Conservation (phyloP, 1,140 invertebrate species). For the Laupala kohalensis region DNA sequence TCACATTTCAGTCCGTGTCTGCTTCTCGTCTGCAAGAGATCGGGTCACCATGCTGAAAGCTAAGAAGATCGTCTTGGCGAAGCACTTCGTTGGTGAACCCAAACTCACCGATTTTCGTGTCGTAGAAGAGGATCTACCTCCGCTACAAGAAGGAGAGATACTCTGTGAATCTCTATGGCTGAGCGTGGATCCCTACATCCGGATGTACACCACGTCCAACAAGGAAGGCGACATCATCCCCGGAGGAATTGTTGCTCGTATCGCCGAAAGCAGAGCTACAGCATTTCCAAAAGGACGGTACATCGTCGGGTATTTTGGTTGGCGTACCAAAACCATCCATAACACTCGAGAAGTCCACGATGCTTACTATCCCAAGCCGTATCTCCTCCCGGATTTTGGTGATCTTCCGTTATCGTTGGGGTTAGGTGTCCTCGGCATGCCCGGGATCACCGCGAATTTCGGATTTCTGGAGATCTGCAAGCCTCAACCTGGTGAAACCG, state of each 20-base stretch:
- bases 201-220: slow-evolving; percentile 28
- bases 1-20: neutral
- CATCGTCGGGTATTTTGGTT: slow-evolving; percentile 36
- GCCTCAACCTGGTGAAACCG: slow-evolving; percentile 40
- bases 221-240: neutral
- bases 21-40: neutral
- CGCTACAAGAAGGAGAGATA: slow-evolving; percentile 42
- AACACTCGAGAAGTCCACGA: neutral
- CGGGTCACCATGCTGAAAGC: slow-evolving; percentile 33
- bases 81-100: slow-evolving; percentile 47
- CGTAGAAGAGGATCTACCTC: slow-evolving; percentile 45
- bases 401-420: slow-evolving; percentile 25
- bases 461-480: slow-evolving; percentile 41
- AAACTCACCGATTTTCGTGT: slow-evolving; percentile 46
- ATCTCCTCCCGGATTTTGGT: slow-evolving; percentile 25
- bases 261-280: slow-evolving; percentile 32
- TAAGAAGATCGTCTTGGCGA: slow-evolving; percentile 42
- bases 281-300: slow-evolving; percentile 32
- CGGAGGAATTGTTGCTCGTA: slow-evolving; percentile 21
- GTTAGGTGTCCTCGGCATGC: slow-evolving; percentile 29
- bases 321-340: slow-evolving; percentile 37
- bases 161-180: slow-evolving; percentile 30
- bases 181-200: slow-evolving; percentile 35
- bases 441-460: slow-evolving; percentile 45
- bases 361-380: slow-evolving; percentile 10